Percentiles rank a stretch among this genome's conserved stretches.
These are phyloP conservation scores for Ammodytes dubius DNA, from an alignment of 2,113 vertebrate species.

Conservation along the genomic window DNA sequence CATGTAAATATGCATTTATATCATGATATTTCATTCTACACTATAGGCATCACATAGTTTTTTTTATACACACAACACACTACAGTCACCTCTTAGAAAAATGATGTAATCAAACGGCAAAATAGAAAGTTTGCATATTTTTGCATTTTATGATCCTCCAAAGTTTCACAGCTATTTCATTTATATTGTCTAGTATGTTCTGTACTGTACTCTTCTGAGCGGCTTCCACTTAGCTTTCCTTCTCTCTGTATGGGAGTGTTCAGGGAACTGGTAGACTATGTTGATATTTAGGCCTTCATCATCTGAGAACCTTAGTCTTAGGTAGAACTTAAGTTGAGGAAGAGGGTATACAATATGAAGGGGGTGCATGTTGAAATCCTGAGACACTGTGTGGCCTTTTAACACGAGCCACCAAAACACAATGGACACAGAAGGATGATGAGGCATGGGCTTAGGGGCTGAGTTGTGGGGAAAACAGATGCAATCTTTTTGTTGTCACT, in stretches of 20 bases:
- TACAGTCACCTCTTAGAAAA: conserved; percentile 84
- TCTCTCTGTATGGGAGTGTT: conserved; percentile 47
- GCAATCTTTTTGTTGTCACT: conserved; percentile 68
- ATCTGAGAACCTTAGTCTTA: conserved; percentile 64
- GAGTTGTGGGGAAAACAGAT: conserved; percentile 64
- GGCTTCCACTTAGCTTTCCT: conserved; percentile 43
- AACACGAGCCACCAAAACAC: conserved; percentile 70
- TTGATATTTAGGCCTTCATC: conserved; percentile 51
- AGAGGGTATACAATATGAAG: conserved; percentile 24
- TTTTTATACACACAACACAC: conserved; percentile 71
- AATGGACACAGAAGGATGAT: conserved; percentile 76
- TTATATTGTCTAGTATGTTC: conserved; percentile 50
- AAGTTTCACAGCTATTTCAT: conserved; percentile 83
- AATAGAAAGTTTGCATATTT: conserved; percentile 90
- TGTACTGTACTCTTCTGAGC: conserved; percentile 34
- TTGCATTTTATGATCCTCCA: conserved; percentile 84
- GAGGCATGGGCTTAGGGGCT: conserved; percentile 32
- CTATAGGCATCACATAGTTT: conserved; percentile 77
- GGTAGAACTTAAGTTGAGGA: conserved; percentile 64
- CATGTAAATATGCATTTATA: conserved; percentile 76
- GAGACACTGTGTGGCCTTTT: conserved; percentile 84
- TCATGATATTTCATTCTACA: conserved; percentile 78
- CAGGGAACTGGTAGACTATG: conserved; percentile 54
- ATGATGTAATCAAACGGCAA: conserved; percentile 83
- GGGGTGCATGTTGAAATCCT: conserved; percentile 77